A percentile compares a stretch with the other conserved stretches of the same genome.
Conservation (phyloP, 2,797 vertebrate species). For the Leucoraja ocellata region DNA sequence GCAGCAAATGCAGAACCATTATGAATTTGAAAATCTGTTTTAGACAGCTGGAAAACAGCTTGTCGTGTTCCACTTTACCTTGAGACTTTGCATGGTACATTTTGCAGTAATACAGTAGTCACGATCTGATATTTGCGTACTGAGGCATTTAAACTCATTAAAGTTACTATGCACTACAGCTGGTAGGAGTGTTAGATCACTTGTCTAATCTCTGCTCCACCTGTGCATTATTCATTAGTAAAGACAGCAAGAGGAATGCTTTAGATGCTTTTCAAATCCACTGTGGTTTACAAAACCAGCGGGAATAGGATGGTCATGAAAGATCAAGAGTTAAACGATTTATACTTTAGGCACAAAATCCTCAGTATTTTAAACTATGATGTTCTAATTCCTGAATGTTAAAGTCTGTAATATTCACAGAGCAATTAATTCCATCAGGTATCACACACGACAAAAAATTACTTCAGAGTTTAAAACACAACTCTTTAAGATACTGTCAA, state of each 20-base stretch:
- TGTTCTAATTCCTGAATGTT: not conserved
- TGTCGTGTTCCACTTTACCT: not conserved
- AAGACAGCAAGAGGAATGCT: slow-evolving; percentile 20
- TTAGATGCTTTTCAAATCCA: not conserved
- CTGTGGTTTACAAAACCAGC: not conserved
- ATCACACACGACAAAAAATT: not conserved
- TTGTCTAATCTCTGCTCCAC: slow-evolving; percentile 20
- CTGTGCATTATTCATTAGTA: slow-evolving; percentile 31
- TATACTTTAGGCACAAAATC: not conserved
- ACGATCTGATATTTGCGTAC: not conserved
- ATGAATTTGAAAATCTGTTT: not conserved
- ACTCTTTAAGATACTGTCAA: not conserved
- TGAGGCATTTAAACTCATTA: not conserved
- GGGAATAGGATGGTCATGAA: not conserved
- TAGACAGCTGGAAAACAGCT: not conserved
- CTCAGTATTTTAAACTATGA: not conserved
- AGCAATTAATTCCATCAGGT: not conserved
- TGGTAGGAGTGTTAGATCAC: not conserved
- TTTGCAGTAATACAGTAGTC: not conserved
- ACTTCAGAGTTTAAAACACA: not conserved
- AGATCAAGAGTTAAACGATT: not conserved
- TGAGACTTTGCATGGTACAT: not conserved
- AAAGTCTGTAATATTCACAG: not conserved
- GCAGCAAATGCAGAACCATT: not conserved
- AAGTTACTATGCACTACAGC: not conserved